Percentiles rank a stretch among this genome's conserved stretches.
These are phyloP conservation scores for Drosophila miranda DNA, from an alignment of 1,140 invertebrate genomes.

Conservation along the genomic window DNA sequence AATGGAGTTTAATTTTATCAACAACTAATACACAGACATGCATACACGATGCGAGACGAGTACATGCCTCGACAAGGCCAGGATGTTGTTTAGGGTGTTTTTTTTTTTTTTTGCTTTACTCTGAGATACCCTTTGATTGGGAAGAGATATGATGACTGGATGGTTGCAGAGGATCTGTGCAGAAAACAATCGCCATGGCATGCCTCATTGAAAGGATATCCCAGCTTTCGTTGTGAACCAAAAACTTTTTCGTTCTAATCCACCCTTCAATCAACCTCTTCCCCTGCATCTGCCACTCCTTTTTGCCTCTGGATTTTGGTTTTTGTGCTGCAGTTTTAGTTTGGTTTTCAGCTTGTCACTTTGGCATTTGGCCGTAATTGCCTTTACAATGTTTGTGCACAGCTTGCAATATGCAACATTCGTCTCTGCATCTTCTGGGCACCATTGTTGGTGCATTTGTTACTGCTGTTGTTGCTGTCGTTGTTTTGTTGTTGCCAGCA, in stretches of 20 bases:
- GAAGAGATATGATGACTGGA: neutral
- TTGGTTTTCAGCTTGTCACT: constrained; percentile 62
- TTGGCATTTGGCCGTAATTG: constrained; percentile 66
- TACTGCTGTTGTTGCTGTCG: constrained; percentile 1
- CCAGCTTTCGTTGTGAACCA: constrained; percentile 19
- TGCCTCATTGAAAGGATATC: constrained; percentile 4
- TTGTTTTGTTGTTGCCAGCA: constrained; percentile 20
- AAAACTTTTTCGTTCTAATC: constrained; percentile 30
- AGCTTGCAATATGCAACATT: constrained; percentile 49
- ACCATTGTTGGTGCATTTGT: constrained; percentile 22
- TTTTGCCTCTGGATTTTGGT: constrained; percentile 7
- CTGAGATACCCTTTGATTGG: constrained; percentile 15
- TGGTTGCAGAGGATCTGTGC: neutral
- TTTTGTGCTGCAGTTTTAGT: constrained; percentile 50
- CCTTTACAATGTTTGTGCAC: constrained; percentile 62
- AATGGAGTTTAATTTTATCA: constrained; percentile 72
- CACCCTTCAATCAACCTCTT: too few species aligned
- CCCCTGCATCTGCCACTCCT: constrained; percentile 6
- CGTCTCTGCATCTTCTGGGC: constrained; percentile 9
- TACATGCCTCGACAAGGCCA: constrained; percentile 6
- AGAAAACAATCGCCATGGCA: too few species aligned
- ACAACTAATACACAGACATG: constrained; percentile 43
- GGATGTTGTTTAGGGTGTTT: constrained; percentile 23
- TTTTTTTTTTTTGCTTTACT: neutral
- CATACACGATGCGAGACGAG: constrained; percentile 1